Conservation (phyloP, 1,140 invertebrate species). For the Nasonia longicornis region DNA sequence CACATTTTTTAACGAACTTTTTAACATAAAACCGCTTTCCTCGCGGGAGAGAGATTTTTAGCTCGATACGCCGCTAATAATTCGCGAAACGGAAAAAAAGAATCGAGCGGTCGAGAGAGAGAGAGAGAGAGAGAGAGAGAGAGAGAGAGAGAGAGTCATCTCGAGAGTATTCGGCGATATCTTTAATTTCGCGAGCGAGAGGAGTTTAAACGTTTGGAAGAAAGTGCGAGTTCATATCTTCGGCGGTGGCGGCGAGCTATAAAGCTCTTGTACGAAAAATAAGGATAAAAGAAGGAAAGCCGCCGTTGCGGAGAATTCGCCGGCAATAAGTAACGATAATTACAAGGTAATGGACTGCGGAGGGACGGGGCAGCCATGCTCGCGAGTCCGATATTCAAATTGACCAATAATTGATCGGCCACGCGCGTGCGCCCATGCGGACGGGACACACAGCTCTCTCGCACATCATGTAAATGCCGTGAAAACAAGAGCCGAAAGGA, state of each 20-base stretch:
- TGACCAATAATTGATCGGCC: constrained; percentile 64
- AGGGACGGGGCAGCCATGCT: constrained; percentile 40
- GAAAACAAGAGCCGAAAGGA: constrained; percentile 63
- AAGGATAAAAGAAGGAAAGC: constrained; percentile 2
- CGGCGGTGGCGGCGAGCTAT: background rate
- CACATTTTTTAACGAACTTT: background rate
- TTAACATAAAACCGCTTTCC: background rate
- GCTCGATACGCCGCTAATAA: background rate
- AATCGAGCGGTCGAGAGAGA: too few species aligned
- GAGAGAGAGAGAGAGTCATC: background rate
- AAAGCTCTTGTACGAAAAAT: background rate
- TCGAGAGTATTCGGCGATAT: background rate
- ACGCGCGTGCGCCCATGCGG: background rate
- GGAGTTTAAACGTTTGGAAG: background rate
- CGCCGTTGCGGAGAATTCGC: constrained; percentile 49
- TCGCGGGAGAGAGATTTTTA: background rate
- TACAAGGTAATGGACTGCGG: constrained; percentile 62
- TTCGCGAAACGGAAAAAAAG: background rate
- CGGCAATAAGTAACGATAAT: constrained; percentile 67
- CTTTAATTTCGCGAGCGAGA: background rate
- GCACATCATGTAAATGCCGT: constrained; percentile 66
- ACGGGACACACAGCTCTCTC: background rate
- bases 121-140: too few species aligned
- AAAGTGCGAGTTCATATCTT: background rate
- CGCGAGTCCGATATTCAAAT: constrained; percentile 66